These are phyloP conservation scores for Scleropages formosus DNA, from an alignment of 2,797 vertebrate species.

Conservation along the genomic window DNA sequence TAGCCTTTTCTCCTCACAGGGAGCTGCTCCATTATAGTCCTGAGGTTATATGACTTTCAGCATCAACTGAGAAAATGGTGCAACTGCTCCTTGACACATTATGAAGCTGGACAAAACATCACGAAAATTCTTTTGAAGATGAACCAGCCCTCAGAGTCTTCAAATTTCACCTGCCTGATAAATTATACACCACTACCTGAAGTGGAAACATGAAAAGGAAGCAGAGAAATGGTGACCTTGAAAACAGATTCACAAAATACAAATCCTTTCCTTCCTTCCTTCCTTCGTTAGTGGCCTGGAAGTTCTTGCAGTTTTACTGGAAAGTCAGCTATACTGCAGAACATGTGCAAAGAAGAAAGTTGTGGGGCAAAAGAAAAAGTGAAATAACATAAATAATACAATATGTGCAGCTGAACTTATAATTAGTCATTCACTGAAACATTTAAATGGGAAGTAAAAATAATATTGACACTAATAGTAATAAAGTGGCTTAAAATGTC, in stretches of 20 bases:
- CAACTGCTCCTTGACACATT: conserved; percentile 3
- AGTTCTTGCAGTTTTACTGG: no score
- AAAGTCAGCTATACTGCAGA: no score
- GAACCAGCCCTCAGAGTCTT: conserved; percentile 1
- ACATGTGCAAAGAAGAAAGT: no score
- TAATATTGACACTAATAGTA: background rate
- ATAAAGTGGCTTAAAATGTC: background rate
- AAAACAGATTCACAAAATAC: background rate
- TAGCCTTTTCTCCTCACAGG: background rate
- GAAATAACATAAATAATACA: no score
- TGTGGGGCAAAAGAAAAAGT: no score
- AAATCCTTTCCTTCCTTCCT: background rate
- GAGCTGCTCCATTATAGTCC: background rate
- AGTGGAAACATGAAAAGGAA: conserved; percentile 2
- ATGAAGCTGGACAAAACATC: conserved; percentile 8
- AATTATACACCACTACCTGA: conserved; percentile 8
- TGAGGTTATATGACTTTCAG: background rate
- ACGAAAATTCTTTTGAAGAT: conserved; percentile 18
- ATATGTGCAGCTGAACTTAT: no score
- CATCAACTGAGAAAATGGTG: background rate
- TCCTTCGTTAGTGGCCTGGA: no score
- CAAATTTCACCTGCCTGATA: conserved; percentile 20
- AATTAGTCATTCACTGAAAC: background rate
- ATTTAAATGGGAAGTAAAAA: background rate
- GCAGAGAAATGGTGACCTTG: background rate